Conservation (phyloP, 2,888 invertebrate species). For the Amorpha juglandis region DNA sequence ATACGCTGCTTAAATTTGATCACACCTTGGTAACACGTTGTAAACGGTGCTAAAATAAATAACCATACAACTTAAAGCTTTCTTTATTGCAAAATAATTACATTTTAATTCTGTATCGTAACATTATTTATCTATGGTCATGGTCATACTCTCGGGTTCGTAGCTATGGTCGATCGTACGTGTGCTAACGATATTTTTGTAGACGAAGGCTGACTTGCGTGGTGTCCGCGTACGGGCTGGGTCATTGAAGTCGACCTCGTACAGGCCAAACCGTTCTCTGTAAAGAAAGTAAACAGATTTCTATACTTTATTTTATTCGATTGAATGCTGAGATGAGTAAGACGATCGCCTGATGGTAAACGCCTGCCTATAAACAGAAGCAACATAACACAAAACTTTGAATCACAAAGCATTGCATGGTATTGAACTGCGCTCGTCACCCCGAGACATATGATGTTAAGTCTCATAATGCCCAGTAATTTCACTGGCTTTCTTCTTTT, state of each 20-base stretch:
- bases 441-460: too few relatives aligned
- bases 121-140: conserved; percentile 56
- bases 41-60: not conserved
- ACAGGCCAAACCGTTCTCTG: conserved; percentile 88
- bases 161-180: conserved; percentile 62
- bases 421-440: too few relatives aligned
- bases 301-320: too few relatives aligned
- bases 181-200: conserved; percentile 80
- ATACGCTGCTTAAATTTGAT: too few relatives aligned
- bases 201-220: conserved; percentile 85
- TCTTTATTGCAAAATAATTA: not conserved
- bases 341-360: too few relatives aligned
- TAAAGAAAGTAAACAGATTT: conserved; percentile 30
- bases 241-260: conserved; percentile 86
- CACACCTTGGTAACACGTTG: too few relatives aligned
- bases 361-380: too few relatives aligned
- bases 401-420: too few relatives aligned
- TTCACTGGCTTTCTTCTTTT: too few relatives aligned
- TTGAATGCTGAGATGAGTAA: too few relatives aligned
- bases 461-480: too few relatives aligned
- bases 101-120: not conserved
- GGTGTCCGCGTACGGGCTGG: conserved; percentile 85
- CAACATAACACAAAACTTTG: too few relatives aligned
- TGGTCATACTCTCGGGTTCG: conserved; percentile 56
- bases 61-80: not conserved